A percentile compares a stretch with the other conserved stretches of the same genome.
phyloP scores from a whole-genome alignment of 2,888 invertebrate species.

The Drosophila pseudotalamancana region DNA sequence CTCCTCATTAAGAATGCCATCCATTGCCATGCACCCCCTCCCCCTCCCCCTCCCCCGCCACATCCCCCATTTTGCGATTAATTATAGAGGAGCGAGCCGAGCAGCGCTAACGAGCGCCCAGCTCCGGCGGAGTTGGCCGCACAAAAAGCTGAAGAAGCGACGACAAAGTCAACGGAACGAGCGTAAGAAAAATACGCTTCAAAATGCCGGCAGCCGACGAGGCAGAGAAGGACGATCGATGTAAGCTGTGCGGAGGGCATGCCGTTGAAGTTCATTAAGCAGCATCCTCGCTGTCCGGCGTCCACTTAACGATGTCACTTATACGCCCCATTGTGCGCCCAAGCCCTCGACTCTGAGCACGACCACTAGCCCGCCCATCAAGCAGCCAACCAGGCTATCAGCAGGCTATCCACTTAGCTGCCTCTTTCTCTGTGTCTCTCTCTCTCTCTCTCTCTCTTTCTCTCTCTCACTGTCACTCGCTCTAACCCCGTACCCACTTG shows the following conservation, averaged over 20 bases:
- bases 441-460: background rate
- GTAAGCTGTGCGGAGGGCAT: slow-evolving; percentile 1
- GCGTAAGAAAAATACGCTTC: slow-evolving; percentile 45
- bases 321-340: slow-evolving; percentile 77
- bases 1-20: slow-evolving; percentile 74
- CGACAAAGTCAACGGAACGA: slow-evolving; percentile 29
- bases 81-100: slow-evolving; percentile 76
- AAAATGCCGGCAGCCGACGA: slow-evolving; percentile 32
- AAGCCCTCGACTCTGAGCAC: slow-evolving; percentile 38
- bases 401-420: slow-evolving; percentile 43
- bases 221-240: slow-evolving; percentile 13
- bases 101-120: slow-evolving; percentile 60
- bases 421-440: background rate
- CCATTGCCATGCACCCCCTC: too few species aligned
- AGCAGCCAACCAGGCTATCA: slow-evolving; percentile 38
- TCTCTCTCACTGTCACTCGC: background rate
- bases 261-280: slow-evolving; percentile 82
- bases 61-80: slow-evolving; percentile 79
- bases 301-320: slow-evolving; percentile 79
- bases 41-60: too few species aligned
- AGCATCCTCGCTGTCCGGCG: slow-evolving; percentile 57
- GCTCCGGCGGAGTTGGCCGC: slow-evolving; percentile 14
- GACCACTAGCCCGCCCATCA: slow-evolving; percentile 33
- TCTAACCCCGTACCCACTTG: background rate
- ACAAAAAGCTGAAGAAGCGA: slow-evolving; percentile 5